Percentiles rank a stretch among this genome's conserved stretches.
Evolutionary conservation across 1,140 invertebrate species (phyloP).

Genomic region (Drosophila azteca): DNA sequence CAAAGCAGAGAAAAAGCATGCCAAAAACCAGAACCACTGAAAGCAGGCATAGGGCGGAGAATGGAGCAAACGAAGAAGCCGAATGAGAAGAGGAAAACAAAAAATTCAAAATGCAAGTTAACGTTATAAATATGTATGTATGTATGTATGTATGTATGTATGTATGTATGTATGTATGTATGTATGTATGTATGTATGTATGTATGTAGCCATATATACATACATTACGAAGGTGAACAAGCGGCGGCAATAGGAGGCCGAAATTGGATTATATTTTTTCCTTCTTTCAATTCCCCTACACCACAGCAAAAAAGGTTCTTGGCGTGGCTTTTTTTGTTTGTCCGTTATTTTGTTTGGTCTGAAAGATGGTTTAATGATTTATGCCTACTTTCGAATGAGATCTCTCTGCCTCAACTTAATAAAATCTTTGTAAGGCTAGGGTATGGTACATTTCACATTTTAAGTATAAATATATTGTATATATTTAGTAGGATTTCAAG

Average conservation of each 20-base stretch:
- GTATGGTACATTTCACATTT: background rate
- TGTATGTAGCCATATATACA: constrained; percentile 38
- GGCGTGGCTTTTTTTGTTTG: background rate
- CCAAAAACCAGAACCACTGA: constrained; percentile 11
- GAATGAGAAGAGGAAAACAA: constrained; percentile 19
- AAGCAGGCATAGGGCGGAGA: background rate
- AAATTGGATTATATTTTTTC: constrained; percentile 75
- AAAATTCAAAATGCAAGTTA: constrained; percentile 37
- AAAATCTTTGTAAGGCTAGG: too few relatives aligned
- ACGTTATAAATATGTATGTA: constrained; percentile 64
- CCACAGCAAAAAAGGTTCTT: background rate
- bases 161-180: too few relatives aligned
- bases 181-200: too few relatives aligned
- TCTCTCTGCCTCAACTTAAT: too few relatives aligned
- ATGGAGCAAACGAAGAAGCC: constrained; percentile 2
- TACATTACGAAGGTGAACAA: background rate
- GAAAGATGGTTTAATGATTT: too few relatives aligned
- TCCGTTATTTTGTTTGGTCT: background rate
- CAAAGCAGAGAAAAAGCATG: too few relatives aligned
- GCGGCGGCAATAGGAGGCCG: constrained; percentile 5
- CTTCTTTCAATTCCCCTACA: constrained; percentile 45
- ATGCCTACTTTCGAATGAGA: too few relatives aligned
- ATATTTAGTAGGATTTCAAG: too few relatives aligned
- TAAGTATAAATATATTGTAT: background rate
- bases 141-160: too few relatives aligned